Evolutionary conservation across 2,888 invertebrate genomes (phyloP), one percentile per base, ranked within the genome.

Genomic region (Cantharis rustica): DNA sequence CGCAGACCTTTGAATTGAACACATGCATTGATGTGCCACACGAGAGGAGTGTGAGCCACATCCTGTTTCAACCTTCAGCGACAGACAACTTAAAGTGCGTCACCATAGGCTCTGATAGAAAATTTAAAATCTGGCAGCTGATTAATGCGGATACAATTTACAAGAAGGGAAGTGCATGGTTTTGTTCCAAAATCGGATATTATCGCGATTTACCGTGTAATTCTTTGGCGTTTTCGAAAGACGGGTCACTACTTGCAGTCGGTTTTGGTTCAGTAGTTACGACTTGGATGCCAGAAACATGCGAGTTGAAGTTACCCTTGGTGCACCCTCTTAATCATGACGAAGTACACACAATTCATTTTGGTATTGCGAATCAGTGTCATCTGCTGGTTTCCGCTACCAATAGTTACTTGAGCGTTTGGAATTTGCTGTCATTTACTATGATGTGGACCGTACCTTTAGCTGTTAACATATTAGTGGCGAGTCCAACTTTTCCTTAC

Each of bases 11-110:
- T 84, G 84, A 85, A 26, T 87, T 95, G 16, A 95, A 94, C 84
- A 95, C 95, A 0, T 91, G 90, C 13, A 90, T 95, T n/a, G 93
- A 94, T 83, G 88, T 91, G 81, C 94, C 95, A 0, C 95, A 95
- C 84, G 91, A 92, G 71, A 88, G 89, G 23, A 90, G 90, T 11
- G 88, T 95, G 10, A 90, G 89, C 75, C 88, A 90, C 17, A 85
- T 95, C 11, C 86, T 89, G 80, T 94, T 95, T 84, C 90, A 91
- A 82, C 92, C 93, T 10, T 80, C 82, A 5, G 83, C 84, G 26
- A 81, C 87, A 17, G 86, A 88, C 1, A 88, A 89, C 76, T 84
- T 90, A 47, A 86, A 90, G 79, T 92, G 92, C 71, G 92, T 93
- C 9, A 93, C 94, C 0, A 90, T 92, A 31, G 93, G 94, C 13